Conservation (phyloP, 2,888 invertebrate species). For the Heliconius erato region DNA sequence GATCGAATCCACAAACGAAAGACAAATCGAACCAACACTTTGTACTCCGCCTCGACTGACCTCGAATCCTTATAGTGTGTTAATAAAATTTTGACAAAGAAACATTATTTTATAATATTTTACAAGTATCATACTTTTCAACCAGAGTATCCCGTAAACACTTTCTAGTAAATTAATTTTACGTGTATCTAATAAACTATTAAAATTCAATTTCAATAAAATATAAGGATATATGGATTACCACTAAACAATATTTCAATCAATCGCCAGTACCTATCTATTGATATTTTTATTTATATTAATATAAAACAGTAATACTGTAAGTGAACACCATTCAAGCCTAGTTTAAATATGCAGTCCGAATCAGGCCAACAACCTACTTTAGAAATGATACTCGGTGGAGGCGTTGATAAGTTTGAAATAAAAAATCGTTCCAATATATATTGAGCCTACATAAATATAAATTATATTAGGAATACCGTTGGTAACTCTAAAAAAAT, state of each 20-base stretch:
- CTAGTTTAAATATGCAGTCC: constrained; percentile 32
- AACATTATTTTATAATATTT: not conserved
- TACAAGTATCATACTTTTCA: not conserved
- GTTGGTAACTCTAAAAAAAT: constrained; percentile 29
- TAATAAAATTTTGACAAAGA: not conserved
- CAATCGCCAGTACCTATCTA: not conserved
- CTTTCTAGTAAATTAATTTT: too few relatives aligned
- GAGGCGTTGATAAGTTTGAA: constrained; percentile 17
- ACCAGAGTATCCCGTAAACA: too few relatives aligned
- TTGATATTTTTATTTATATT: constrained; percentile 3
- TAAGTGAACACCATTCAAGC: constrained; percentile 30
- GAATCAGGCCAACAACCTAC: constrained; percentile 32
- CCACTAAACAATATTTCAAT: not conserved
- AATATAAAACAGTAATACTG: constrained; percentile 18
- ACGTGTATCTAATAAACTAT: too few relatives aligned
- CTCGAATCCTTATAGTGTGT: not conserved
- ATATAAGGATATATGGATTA: not conserved
- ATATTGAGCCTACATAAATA: not conserved
- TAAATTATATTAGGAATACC: constrained; percentile 24
- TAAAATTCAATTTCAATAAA: not conserved
- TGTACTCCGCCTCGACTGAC: too few relatives aligned
- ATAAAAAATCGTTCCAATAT: constrained; percentile 3
- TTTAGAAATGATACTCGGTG: constrained; percentile 22
- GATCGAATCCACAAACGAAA: too few relatives aligned
- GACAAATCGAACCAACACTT: too few relatives aligned